Percentiles rank a stretch among this genome's conserved stretches.
These are phyloP conservation scores for Pachydiplax longipennis DNA, from an alignment of 2,888 invertebrate genomes.

Conservation along the genomic window DNA sequence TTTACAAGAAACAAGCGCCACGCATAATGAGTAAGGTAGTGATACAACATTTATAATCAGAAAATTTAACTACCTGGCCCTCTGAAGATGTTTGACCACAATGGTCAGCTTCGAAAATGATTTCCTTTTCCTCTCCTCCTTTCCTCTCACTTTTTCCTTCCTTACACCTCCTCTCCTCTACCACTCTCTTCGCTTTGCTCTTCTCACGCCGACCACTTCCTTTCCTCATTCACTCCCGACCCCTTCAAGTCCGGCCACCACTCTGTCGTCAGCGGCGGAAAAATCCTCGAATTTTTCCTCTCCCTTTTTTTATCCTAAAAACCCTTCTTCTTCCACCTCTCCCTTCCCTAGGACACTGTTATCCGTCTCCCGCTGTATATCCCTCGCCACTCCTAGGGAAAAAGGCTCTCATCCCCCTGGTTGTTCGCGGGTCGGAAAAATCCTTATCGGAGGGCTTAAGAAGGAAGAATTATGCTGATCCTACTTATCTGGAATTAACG, in stretches of 20 bases:
- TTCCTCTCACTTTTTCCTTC: too few relatives aligned
- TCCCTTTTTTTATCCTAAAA: neutral
- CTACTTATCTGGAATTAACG: constrained; percentile 34
- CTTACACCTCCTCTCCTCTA: too few relatives aligned
- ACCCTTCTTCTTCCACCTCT: neutral
- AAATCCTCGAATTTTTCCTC: neutral
- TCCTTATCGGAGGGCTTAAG: constrained; percentile 28
- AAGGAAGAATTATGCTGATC: constrained; percentile 34
- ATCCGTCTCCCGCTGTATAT: neutral
- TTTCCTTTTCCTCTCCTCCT: too few relatives aligned
- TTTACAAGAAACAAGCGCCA: too few relatives aligned
- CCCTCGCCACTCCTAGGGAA: neutral
- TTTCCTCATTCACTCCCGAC: neutral
- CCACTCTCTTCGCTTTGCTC: neutral
- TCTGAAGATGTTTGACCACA: too few relatives aligned
- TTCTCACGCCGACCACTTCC: neutral
- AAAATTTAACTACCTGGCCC: too few relatives aligned
- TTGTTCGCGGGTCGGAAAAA: constrained; percentile 14
- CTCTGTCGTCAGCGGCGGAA: neutral
- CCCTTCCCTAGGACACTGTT: neutral
- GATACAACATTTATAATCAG: too few relatives aligned
- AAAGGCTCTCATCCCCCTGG: neutral
- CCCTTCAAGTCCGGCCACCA: neutral
- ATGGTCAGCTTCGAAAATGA: too few relatives aligned
- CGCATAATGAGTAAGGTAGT: too few relatives aligned